Evolutionary conservation across 2,797 vertebrate species (phyloP).

Genomic region (Trachurus trachurus): DNA sequence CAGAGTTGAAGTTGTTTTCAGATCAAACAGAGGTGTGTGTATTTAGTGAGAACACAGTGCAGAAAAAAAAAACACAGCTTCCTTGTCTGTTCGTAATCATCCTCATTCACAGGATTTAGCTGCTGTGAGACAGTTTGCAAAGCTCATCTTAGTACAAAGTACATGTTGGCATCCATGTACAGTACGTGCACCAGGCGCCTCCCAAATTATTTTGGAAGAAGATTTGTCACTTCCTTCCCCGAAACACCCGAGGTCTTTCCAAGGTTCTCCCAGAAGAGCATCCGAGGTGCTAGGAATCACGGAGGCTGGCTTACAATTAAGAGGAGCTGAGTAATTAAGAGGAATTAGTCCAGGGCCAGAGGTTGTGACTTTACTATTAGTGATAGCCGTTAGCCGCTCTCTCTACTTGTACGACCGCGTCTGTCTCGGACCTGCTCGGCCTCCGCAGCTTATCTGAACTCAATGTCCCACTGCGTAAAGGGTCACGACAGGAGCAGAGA

Average conservation of each 20-base stretch:
- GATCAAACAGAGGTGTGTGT: neutral
- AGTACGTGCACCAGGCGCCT: neutral
- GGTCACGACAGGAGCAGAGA: too few relatives aligned
- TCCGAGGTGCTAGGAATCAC: constrained; percentile 26
- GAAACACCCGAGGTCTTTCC: constrained; percentile 1
- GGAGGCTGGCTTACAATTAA: constrained; percentile 19
- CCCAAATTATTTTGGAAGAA: neutral
- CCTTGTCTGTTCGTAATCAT: neutral
- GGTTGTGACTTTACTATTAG: constrained; percentile 32
- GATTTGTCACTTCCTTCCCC: constrained; percentile 11
- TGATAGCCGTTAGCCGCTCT: constrained; percentile 5
- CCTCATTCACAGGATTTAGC: neutral
- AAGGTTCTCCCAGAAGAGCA: neutral
- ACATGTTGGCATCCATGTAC: neutral
- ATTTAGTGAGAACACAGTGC: too few relatives aligned
- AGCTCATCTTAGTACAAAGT: neutral
- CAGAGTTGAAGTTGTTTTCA: neutral
- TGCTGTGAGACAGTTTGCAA: neutral
- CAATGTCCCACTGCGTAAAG: too few relatives aligned
- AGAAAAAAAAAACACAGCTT: too few relatives aligned
- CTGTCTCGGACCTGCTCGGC: too few relatives aligned
- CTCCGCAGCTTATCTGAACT: too few relatives aligned
- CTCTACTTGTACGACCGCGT: too few relatives aligned
- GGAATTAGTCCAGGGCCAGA: constrained; percentile 37
- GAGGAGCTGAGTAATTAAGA: constrained; percentile 50